Percentiles rank a stretch among this genome's conserved stretches.
phyloP scores from a whole-genome alignment of 2,113 vertebrate genomes.

The Ciconia maguari region DNA sequence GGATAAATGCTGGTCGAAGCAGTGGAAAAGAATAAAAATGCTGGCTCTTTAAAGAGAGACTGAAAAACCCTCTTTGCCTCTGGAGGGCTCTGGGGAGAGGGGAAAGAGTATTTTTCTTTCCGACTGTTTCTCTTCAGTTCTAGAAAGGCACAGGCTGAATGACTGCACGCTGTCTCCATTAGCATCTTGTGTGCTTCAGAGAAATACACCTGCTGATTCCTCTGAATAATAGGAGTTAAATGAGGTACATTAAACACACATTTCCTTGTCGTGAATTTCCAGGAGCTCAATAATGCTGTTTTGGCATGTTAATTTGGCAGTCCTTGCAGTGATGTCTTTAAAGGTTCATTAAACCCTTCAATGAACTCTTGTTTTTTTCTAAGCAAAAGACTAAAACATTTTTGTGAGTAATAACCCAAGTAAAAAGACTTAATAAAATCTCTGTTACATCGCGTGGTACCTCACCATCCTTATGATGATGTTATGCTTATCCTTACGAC shows the following conservation, averaged over 20 bases:
- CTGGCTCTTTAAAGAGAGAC: not conserved
- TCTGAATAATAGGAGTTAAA: not conserved
- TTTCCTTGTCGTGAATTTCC: not conserved
- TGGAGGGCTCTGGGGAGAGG: not conserved
- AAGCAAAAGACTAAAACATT: not conserved
- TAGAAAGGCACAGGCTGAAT: not conserved
- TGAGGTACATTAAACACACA: not conserved
- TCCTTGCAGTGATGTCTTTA: not conserved
- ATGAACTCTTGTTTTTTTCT: not conserved
- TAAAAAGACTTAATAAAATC: not conserved
- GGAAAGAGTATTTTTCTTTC: not conserved
- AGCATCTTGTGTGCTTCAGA: not conserved
- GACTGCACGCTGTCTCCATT: not conserved
- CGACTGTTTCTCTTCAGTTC: not conserved
- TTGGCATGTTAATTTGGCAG: conserved; percentile 36
- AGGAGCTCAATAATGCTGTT: conserved; percentile 10
- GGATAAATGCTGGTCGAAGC: not conserved
- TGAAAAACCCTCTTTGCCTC: not conserved
- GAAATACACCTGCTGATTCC: conserved; percentile 35
- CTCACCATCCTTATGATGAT: not conserved
- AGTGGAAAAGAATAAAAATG: not conserved
- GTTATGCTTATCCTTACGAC: not conserved
- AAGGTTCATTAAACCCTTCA: conserved; percentile 2
- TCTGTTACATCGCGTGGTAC: not conserved
- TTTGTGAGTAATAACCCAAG: not conserved